Evolutionary conservation across 2,888 invertebrate genomes (phyloP).

Genomic region (Amiota mariae): DNA sequence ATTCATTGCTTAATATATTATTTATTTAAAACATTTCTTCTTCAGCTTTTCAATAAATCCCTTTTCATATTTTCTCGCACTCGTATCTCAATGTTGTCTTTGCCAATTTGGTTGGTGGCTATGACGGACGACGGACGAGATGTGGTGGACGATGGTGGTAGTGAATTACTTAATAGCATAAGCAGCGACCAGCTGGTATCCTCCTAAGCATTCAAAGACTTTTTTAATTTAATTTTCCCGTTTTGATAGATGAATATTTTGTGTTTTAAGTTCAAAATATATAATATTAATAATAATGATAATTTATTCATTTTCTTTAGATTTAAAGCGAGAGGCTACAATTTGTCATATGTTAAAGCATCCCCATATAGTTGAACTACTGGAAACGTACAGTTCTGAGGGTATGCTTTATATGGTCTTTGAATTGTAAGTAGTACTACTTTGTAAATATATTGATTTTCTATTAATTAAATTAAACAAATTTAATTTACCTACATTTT

Average conservation of each 20-base stretch:
- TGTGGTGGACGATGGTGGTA: too few species aligned
- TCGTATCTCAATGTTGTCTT: too few species aligned
- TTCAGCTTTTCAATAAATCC: too few species aligned
- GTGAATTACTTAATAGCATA: too few species aligned
- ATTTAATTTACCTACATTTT: conserved; percentile 11
- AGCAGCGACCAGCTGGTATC: too few species aligned
- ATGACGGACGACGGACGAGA: too few species aligned
- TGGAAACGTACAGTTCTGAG: conserved; percentile 98
- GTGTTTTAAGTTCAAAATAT: too few species aligned
- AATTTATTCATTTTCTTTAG: conserved; percentile 76
- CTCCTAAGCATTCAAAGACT: neutral
- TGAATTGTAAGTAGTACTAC: conserved; percentile 89
- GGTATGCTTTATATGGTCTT: conserved; percentile 99
- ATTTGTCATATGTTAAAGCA: conserved; percentile 99
- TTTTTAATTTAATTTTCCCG: neutral
- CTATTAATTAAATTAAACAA: conserved; percentile 32
- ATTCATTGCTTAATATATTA: too few species aligned
- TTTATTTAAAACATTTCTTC: too few species aligned
- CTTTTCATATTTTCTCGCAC: too few species aligned
- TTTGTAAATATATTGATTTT: conserved; percentile 41
- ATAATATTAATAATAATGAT: too few species aligned
- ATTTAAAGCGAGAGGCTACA: conserved; percentile 97
- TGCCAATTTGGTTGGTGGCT: too few species aligned
- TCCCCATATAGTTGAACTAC: conserved; percentile 97
- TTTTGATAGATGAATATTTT: neutral